phyloP scores from a whole-genome alignment of 2,888 invertebrate genomes.

The Phytoseiulus persimilis region DNA sequence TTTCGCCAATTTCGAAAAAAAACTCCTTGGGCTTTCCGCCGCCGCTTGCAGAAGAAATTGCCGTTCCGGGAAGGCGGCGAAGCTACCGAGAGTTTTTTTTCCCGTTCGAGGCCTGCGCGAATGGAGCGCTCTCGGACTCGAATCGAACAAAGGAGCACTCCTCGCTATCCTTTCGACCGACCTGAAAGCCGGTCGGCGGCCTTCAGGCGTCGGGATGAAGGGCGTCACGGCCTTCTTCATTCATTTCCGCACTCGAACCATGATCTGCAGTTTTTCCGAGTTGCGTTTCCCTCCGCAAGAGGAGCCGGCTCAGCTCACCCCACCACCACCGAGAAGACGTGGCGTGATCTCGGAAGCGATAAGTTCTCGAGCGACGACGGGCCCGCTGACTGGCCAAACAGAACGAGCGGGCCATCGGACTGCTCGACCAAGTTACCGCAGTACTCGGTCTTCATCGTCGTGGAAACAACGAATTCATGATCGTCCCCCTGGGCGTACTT shows the following conservation, averaged over 20 bases:
- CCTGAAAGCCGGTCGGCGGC: neutral
- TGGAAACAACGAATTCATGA: constrained; percentile 15
- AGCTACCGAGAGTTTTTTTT: neutral
- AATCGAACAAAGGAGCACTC: neutral
- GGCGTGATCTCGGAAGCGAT: neutral
- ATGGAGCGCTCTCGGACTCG: neutral
- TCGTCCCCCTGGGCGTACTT: constrained; percentile 31
- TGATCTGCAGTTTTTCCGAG: neutral
- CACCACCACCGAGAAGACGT: neutral
- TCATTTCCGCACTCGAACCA: neutral
- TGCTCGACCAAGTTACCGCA: neutral
- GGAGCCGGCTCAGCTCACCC: neutral
- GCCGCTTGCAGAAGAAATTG: neutral
- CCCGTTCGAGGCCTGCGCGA: neutral
- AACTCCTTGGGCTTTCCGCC: neutral
- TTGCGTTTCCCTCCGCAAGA: neutral
- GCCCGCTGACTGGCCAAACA: neutral
- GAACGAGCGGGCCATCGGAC: neutral
- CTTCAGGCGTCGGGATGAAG: neutral
- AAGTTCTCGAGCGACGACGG: neutral
- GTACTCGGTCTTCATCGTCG: neutral
- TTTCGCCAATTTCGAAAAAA: neutral
- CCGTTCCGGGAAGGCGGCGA: neutral
- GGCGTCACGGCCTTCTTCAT: neutral
- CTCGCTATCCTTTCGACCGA: neutral